Base-by-base conservation (phyloP, 2,113 vertebrate species). In the Rhinogobius similis region DNA sequence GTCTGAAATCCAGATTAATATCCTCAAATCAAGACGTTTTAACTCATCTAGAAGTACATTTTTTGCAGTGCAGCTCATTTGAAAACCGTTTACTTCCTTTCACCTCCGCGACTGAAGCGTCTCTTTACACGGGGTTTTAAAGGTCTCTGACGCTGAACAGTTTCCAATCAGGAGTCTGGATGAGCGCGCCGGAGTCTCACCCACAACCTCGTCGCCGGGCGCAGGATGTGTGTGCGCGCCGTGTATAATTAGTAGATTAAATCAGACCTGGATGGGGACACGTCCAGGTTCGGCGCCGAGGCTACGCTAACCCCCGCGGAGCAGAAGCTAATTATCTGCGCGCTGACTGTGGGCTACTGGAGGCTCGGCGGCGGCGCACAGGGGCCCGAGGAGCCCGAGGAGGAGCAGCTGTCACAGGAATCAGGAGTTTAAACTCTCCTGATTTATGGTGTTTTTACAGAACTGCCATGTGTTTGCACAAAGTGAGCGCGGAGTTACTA, bases 321-420 rank as follows among this genome's bases (percentile, higher is more conserved):
- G 86, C 81, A 77, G 86, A 52, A 76, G 65, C 78, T 89, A 89
- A 90, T 90, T 88, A 88, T 90, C 83, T 88, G 56, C 73, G 53
- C 70, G 29, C 29, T 81, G 77, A 79, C 87, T 81, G 82, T 67
- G 65, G 76, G 66, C 67, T 71, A 74, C 23, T 0, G n/a, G 48
- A 52, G 20, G 14, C 6, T 8, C 8, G 20, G 29, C n/a, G 8
- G 48, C n/a, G 48, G n/a, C 8, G 48, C n/a, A n/a, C n/a, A 8
- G 18, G 2, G 20, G 7, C n/a, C 29, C 29, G n/a, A 1, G 10
- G 48, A 21, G 70, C 56, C 29, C 29, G 29, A 2, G 67, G 43
- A 5, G 43, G 43, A 48, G 48, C 38, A 71, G 62, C 68, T 69
- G 62, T 72, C 48, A 52, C 9, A 21, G 2, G n/a, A 10, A 2